phyloP scores from a whole-genome alignment of 2,888 invertebrate genomes.

The Blomia tropicalis region DNA sequence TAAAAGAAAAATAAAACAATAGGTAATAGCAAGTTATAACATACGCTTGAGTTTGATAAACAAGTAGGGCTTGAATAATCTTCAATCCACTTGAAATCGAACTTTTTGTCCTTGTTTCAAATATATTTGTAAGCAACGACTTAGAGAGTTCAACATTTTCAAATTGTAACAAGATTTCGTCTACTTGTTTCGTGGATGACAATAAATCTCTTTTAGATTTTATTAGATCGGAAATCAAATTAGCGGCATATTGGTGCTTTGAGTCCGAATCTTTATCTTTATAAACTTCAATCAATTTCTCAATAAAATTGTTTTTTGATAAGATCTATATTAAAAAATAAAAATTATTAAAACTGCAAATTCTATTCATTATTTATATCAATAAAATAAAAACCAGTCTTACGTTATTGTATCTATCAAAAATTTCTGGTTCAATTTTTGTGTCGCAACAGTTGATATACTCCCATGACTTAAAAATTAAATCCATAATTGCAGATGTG shows the following conservation, averaged over 20 bases:
- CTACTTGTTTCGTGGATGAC: conserved; percentile 18
- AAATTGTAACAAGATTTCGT: conserved; percentile 24
- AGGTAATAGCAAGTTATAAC: conserved; percentile 14
- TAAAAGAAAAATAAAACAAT: neutral
- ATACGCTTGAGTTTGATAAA: conserved; percentile 37
- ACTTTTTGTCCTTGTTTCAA: conserved; percentile 46
- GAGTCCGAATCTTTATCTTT: conserved; percentile 52
- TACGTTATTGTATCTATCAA: neutral
- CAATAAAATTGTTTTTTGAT: conserved; percentile 67
- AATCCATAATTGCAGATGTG: conserved; percentile 86
- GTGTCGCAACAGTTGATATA: neutral
- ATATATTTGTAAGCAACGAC: conserved; percentile 56
- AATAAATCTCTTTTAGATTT: conserved; percentile 30
- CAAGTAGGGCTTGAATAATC: conserved; percentile 56
- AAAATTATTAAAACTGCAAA: conserved; percentile 2
- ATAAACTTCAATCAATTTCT: conserved; percentile 52
- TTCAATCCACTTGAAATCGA: conserved; percentile 62
- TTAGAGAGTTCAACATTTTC: conserved; percentile 45
- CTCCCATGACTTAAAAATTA: conserved; percentile 48
- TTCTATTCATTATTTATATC: neutral
- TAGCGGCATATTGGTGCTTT: conserved; percentile 68
- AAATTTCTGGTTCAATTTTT: neutral
- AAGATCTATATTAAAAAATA: conserved; percentile 55
- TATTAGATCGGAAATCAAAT: conserved; percentile 66
- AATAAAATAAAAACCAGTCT: too few relatives aligned